Base-by-base conservation (phyloP, 2,888 invertebrate species). In the Bhutanitis thaidina region DNA sequence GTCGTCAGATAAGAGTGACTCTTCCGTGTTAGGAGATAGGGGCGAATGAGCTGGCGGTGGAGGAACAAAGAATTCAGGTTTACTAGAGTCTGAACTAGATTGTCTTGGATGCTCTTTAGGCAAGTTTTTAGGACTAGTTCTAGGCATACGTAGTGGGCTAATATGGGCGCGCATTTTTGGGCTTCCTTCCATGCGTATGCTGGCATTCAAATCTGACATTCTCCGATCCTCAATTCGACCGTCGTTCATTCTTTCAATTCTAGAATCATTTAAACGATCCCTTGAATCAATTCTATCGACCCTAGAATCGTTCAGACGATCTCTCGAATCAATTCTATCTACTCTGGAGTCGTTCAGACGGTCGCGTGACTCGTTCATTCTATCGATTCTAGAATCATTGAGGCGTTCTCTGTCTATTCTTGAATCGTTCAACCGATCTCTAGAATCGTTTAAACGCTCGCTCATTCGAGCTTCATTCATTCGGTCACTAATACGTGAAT, bases 1-100 rank as follows among this genome's bases (percentile, higher is more conserved):
- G n/a, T 82, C 83, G 15, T 81, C 83, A 59, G 85, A 84, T 27
- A 88, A 58, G 44, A 87, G 64, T 5, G 87, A 83, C 54, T 89
- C 87, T 50, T 89, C 89, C 0, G 85, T 87, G 10, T 83, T 87
- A 1, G 88, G 88, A 0, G 88, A 82, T 57, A 88, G 36, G 1
- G 87, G 86, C 1, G 86, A 84, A 5, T 77, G 69, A 52, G 70
- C 66, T 10, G 77, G 69, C 0, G 75, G 75, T 0, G 76, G 76
- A 0, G 77, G 76, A 0, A 69, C 69, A 54, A 79, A 82, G 48
- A 82, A 84, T 1, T 85, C 82, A 1, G 74, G 65, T 49, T 80
- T 83, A 7, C 52, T 68, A 0, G 76, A 73, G 30, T 81, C 80
- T 0, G 69, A 63, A 48, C 77, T 79, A 0, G 76, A 71, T 20